Base-by-base conservation (phyloP, 1,140 invertebrate species). In the Ostrea denselamellosa region DNA sequence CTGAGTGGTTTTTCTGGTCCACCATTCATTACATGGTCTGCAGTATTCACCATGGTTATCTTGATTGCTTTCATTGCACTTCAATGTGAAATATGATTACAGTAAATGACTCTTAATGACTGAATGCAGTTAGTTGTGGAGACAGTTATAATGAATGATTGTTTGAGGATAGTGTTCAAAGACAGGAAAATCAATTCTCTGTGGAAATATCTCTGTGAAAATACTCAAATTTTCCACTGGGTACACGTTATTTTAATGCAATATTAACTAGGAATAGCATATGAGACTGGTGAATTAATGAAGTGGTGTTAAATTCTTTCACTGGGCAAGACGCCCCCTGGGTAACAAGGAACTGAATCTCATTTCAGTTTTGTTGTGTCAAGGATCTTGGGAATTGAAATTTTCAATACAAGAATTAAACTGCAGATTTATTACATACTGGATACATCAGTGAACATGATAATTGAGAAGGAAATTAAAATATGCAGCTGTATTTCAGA, bases 121-220 rank as follows among this genome's bases (percentile, higher is more conserved):
- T 77, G 12, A 14, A 12, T 77, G 68, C 28, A 77, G 68, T 77
- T 28, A 25, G 25, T 77, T 34, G 22, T 68, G 28, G 68, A 77
- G 68, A 77, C 68, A 34, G 28, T 77, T 77, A 34, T 77, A 77
- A 77, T 77, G 68, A 77, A 34, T 77, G 68, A 77, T 77, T 77
- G 68, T 77, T 77, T 77, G 68, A 77, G 68, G 68, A 77, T 77
- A 77, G 28, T 77, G 68, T 77, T 77, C 68, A 77, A 77, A 77
- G 25, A 77, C 68, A 22, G 25, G 68, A 77, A 77, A 77, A 77
- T 77, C 68, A 77, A 77, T 77, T 77, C 68, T 34, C 25, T 25
- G 12, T 25, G 68, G 68, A 77, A 77, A 77, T 34, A 28, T 5
- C 28, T 25, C 22, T 25, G 25, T 28, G 2, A 34, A 77, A 77